Base-by-base conservation (phyloP, 1,140 invertebrate genomes). In the Aleiodes sp. region DNA sequence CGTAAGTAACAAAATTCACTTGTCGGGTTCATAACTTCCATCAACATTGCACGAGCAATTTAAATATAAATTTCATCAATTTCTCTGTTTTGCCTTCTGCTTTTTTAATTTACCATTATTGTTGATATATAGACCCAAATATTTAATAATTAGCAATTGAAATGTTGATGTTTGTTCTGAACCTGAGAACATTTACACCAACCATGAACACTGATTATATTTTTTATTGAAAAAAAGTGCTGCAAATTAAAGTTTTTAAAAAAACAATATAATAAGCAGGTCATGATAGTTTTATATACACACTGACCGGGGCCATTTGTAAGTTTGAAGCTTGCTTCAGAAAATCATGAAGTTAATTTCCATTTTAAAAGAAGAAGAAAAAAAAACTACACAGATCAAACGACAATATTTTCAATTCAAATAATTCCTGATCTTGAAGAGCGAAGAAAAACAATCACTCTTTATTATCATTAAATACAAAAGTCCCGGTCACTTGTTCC, bases 161-260 rank as follows among this genome's bases (percentile, higher is more conserved):
- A 72, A 75, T 77, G 79, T 84, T 84, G 80, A 83, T 81, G 76
- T 82, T 79, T 76, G 78, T 82, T 81, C 82, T 80, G 80, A 84
- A 82, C 75, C 76, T 68, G 74, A 77, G 78, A 75, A 59, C 73
- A 52, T 24, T 56, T 29, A 39, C 64, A 43, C 31, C 28, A 43
- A 65, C 75, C 71, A 73, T 76, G 72, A 72, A 82, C 76, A 82
- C 72, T 76, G 69, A 83, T 84, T 84, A 82, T 84, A 71, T 84
- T 85, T 84, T 85, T 84, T 82, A 67, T 59, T 39, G 80, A 81
- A 77, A 80, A 69, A 64, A 76, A 76, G 73, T 77, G 75, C 74
- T 71, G 62, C 75, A 77, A 72, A 75, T 71, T 70, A 67, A 70
- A 35, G 78, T 73, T 75, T 69, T 61, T 19, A 41, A 33, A 21